These are phyloP conservation scores for Plectropomus leopardus DNA, from an alignment of 2,113 vertebrate species.

Conservation along the genomic window DNA sequence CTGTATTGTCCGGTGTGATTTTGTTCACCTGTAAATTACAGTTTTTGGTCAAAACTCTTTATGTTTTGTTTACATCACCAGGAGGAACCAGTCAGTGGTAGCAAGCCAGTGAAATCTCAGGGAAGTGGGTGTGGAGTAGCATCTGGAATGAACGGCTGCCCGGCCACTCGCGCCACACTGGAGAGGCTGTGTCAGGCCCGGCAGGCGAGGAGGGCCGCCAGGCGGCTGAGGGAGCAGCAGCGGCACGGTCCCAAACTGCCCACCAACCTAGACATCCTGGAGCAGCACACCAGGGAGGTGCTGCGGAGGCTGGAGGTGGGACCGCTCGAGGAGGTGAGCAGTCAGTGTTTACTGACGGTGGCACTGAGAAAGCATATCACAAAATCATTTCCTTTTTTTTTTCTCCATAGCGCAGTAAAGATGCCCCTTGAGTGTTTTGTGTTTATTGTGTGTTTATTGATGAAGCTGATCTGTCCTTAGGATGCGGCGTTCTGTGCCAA, in stretches of 20 bases:
- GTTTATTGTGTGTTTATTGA: not conserved
- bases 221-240: constrained; percentile 91
- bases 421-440: too few species aligned
- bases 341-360: not conserved
- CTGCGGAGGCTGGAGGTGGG: constrained; percentile 95
- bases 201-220: constrained; percentile 83
- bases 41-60: not conserved
- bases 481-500: constrained; percentile 87
- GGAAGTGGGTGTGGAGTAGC: constrained; percentile 71
- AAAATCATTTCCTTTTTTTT: not conserved
- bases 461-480: constrained; percentile 71
- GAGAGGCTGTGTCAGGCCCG: constrained; percentile 90
- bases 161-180: constrained; percentile 88
- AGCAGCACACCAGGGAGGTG: constrained; percentile 95
- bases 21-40: not conserved
- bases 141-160: constrained; percentile 76
- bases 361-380: not conserved
- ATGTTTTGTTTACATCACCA: constrained; percentile 63
- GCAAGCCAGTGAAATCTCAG: constrained; percentile 95
- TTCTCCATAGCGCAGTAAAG: too few species aligned
- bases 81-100: constrained; percentile 89
- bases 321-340: constrained; percentile 90
- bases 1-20: too few species aligned
- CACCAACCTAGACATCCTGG: constrained; percentile 95
- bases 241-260: constrained; percentile 84